Base-by-base conservation (phyloP, 2,113 vertebrate species). In the Puffinus mauretanicus region DNA sequence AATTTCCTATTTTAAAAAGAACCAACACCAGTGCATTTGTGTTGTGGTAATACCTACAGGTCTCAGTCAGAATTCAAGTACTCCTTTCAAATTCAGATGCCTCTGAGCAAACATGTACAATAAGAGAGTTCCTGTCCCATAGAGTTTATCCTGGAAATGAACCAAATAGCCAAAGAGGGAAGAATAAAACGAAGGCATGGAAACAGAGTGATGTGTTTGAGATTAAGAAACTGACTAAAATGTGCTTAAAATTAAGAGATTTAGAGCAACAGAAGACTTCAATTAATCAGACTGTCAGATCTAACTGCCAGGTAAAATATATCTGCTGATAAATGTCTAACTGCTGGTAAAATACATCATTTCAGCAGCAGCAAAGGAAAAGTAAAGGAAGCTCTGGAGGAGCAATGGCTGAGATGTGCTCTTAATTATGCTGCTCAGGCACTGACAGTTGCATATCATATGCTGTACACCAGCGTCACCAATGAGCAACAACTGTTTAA, bases 391-490 rank as follows among this genome's bases (percentile, higher is more conserved):
- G 27, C 11, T 62, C 67, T 89, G 60, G 46, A 32, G 36, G 32
- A 66, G 60, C 60, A 24, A 16, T 22, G 25, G 7, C 47, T 86
- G 62, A 60, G n/a, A n/a, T 32, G 32, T 32, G 36, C 29, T 81
- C 40, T 65, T 10, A 19, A 13, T 46, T 72, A 11, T 6, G 21
- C 24, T 62, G 24, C 30, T 54, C 46, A 58, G 55, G 24, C 40
- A 60, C 49, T 2, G 6, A 20, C 0, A 1, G 14, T 11, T 61
- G 16, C 11, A 2, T 8, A 8, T 30, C 24, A n/a, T 36, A 36
- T 25, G 10, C 26, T 57, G 14, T n/a, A 54, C 55, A 42, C 11
- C 38, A 75, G 49, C 12, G 2, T 2, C 4, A 78, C 16, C 47
- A 81, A 22, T 10, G 11, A 89, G 22, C 25, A 87, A 36, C 19